Conservation (phyloP, 2,113 vertebrate genomes). For the Vidua chalybeata region DNA sequence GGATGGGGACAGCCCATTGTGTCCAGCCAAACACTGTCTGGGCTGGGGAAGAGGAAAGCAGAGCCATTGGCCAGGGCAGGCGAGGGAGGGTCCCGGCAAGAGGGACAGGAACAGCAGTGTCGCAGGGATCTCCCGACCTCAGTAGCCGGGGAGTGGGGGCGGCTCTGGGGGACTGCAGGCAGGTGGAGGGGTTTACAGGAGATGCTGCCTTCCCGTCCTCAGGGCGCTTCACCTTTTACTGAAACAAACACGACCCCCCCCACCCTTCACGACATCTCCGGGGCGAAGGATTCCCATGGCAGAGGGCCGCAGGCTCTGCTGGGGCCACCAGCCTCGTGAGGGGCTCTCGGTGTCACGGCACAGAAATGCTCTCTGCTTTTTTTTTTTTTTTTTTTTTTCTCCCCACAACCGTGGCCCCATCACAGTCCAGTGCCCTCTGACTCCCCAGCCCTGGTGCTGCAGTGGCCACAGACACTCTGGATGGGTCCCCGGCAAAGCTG, state of each 20-base stretch:
- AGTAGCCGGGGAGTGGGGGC: not conserved
- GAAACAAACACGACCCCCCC: not conserved
- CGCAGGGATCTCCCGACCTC: not conserved
- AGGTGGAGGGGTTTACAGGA: not conserved
- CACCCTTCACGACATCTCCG: rapidly evolving
- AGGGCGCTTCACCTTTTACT: not conserved
- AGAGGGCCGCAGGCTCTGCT: not conserved
- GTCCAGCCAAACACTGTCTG: too few species aligned
- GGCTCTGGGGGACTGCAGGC: too few species aligned
- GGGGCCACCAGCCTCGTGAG: not conserved
- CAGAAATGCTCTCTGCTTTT: not conserved
- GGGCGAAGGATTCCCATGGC: not conserved
- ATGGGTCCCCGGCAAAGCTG: not conserved
- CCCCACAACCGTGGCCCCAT: not conserved
- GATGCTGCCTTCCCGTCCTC: not conserved
- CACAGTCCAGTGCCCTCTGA: rapidly evolving
- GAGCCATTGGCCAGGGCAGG: not conserved
- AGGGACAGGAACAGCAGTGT: not conserved
- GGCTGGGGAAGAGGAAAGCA: not conserved
- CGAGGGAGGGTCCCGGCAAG: rapidly evolving
- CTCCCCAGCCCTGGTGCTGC: not conserved
- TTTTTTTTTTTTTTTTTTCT: not conserved
- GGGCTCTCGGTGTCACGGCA: not conserved
- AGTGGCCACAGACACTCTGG: rapidly evolving
- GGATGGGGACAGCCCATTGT: rapidly evolving